Base-by-base conservation (phyloP, 2,797 vertebrate genomes). In the Psittacula derbiana region DNA sequence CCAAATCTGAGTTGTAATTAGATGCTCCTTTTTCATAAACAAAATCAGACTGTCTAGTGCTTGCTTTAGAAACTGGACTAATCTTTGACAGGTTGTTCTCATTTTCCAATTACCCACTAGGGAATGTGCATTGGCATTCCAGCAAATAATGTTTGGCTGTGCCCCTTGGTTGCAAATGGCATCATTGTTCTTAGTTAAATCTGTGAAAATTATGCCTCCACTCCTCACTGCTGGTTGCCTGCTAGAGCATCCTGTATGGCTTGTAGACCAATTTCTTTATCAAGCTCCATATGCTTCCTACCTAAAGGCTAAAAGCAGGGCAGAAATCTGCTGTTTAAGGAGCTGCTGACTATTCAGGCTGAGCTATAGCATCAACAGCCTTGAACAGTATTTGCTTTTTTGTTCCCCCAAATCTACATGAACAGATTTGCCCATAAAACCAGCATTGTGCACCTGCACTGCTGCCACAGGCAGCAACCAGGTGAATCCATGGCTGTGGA, bases 101-200 rank as follows among this genome's bases (percentile, higher is more conserved):
- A 75, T 96, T 97, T 97, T 97, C 93, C 94, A 96, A 78, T 95
- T 90, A 94, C 83, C 95, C 97, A 94, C 97, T 52, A 72, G 96
- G 97, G 97, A 97, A 91, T 27, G 7, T 6, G 11, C 44, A 20
- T 28, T 97, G 97, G 97, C 97, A 97, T 82, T 71, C 88, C 20
- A n/a, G 97, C 92, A 96, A 96, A 85, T 67, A 87, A 93, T 86
- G 93, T 85, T 94, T 97, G 96, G 97, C 97, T 94, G 65, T 90
- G 60, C 47, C 46, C 24, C 62, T 74, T 85, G 88, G 70, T 95
- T 97, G 96, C 97, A 97, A 98, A 97, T 84, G 94, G 86, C 95
- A 90, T 94, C 96, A 97, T 92, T 98, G 98, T 97, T 98, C 95
- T 97, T 97, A 93, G 95, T 96, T 96, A 98, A 98, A 97, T 93